Conservation (phyloP, 2,113 vertebrate genomes). For the Hemicordylus capensis region DNA sequence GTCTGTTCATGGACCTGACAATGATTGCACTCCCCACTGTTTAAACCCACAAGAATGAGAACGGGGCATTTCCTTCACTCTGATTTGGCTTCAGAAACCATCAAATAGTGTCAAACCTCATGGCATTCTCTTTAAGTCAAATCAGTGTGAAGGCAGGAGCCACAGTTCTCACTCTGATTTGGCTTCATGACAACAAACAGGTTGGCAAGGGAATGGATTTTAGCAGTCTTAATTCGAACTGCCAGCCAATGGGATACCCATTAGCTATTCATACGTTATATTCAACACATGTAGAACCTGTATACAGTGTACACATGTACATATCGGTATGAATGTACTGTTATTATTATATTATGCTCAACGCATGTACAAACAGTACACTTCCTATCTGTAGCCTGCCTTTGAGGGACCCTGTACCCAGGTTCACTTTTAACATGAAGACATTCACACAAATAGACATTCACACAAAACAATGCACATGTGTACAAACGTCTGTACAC, state of each 20-base stretch:
- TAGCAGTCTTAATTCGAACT: background rate
- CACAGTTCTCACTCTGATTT: background rate
- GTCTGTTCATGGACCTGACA: background rate
- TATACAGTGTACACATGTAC: too few relatives aligned
- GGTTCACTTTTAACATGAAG: too few relatives aligned
- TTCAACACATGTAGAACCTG: too few relatives aligned
- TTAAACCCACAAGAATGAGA: too few relatives aligned
- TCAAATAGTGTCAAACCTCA: background rate
- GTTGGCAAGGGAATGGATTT: background rate
- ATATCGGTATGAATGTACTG: too few relatives aligned
- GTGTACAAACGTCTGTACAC: too few relatives aligned
- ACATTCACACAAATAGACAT: too few relatives aligned
- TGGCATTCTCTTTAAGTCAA: background rate
- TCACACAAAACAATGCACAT: too few relatives aligned
- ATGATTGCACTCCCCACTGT: background rate
- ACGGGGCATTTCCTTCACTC: background rate
- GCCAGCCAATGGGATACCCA: background rate
- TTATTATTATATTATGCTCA: too few relatives aligned
- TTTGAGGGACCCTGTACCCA: too few relatives aligned
- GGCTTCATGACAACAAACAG: background rate
- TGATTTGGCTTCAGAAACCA: background rate
- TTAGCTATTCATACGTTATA: background rate
- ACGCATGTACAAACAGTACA: too few relatives aligned
- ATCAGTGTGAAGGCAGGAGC: background rate
- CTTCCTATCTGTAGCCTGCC: too few relatives aligned